These are phyloP conservation scores for Dexiosoma caninum DNA, from an alignment of 2,888 invertebrate genomes.

Conservation along the genomic window DNA sequence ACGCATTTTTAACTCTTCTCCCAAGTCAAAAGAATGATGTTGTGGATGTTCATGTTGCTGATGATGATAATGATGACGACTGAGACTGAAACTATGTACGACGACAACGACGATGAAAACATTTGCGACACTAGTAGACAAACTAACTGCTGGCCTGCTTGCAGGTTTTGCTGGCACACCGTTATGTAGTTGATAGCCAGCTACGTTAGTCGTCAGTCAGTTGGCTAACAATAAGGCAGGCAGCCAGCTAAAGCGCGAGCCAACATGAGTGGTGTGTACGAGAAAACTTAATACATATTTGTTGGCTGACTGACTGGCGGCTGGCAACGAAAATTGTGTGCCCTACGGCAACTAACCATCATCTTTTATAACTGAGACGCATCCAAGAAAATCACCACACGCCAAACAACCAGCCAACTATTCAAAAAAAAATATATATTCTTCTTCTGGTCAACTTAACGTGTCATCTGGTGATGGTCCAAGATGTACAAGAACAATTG, in stretches of 20 bases:
- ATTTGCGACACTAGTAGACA: constrained; percentile 60
- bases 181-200: constrained; percentile 70
- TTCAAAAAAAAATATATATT: constrained; percentile 8
- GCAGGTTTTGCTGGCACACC: constrained; percentile 64
- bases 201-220: constrained; percentile 75
- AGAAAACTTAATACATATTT: constrained; percentile 62
- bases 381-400: constrained; percentile 68
- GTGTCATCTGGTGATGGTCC: constrained; percentile 67
- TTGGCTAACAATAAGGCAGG: constrained; percentile 74
- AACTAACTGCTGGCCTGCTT: constrained; percentile 62
- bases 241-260: constrained; percentile 65
- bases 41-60: constrained; percentile 20
- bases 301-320: constrained; percentile 65
- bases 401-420: constrained; percentile 13
- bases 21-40: constrained; percentile 46
- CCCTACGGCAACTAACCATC: constrained; percentile 69
- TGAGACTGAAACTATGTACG: constrained; percentile 55
- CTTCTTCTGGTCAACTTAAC: constrained; percentile 57
- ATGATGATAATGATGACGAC: constrained; percentile 43
- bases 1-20: constrained; percentile 62
- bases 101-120: constrained; percentile 64
- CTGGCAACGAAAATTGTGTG: constrained; percentile 71
- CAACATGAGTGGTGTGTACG: constrained; percentile 65
- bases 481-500: constrained; percentile 59
- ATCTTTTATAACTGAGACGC: constrained; percentile 67